Evolutionary conservation across 2,113 vertebrate species (phyloP), one percentile per base, ranked within the genome.

Genomic region (Sigmodon hispidus): DNA sequence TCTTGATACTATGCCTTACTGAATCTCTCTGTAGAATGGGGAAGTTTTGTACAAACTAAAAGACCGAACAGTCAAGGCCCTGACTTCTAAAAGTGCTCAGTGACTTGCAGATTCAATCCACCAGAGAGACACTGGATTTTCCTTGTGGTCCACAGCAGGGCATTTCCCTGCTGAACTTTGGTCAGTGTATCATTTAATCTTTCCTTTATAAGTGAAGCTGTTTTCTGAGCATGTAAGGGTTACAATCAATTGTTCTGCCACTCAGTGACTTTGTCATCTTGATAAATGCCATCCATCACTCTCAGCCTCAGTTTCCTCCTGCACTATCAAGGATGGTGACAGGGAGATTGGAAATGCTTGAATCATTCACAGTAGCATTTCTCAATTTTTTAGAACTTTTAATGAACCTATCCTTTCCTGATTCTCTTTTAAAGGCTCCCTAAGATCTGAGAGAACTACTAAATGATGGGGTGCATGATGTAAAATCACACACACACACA

Each of bases 191-290:
- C 48, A 89, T 65, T 69, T 43, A 93, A 67, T 85, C 34, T 88
- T 92, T 97, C 93, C 48, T 80, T 22, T 93, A 67, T 85, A 40
- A 88, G 84, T 77, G 2, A 75, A 12, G 10, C 52, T 89, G 17
- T 65, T 7, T 40, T 16, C 12, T 61, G 40, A 61, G n/a, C 3
- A 5, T 24, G 67, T 26, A 22, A 16, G 29, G 29, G 8, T 31
- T 43, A n/a, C 0, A 22, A 4, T 59, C 67, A 22, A 3, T 0
- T 31, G 7, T 59, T 93, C 61, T 84, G 72, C 43, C 13, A 6
- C 26, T 91, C 40, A 2, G 13, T 31, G 24, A 40, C 19, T 80
- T 79, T 52, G 86, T 70, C 45, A 88, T 50, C 75, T 83, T 67
- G 26, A 63, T 10, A 4, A 40, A 88, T 11, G 55, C 40, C 8